Evolutionary conservation across 1,140 invertebrate species (phyloP).

Genomic region (Solenopsis invicta): DNA sequence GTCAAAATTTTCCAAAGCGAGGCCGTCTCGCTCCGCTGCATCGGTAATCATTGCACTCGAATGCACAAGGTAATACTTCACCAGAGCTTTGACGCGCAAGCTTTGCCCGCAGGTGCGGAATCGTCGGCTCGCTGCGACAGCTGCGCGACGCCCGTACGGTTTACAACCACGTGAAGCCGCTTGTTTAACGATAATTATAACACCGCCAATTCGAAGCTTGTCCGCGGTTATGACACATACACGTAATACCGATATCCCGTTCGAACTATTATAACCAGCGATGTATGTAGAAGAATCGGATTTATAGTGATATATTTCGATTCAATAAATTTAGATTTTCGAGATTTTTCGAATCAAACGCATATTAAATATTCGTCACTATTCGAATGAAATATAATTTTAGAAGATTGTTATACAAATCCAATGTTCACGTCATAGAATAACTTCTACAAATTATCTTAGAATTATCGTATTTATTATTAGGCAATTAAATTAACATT

Average conservation of each 20-base stretch:
- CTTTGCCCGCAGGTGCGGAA: constrained; percentile 62
- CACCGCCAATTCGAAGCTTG: constrained; percentile 62
- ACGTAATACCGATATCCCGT: constrained; percentile 9
- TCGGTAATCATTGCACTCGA: constrained; percentile 55
- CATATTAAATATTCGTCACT: not conserved
- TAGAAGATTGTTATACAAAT: not conserved
- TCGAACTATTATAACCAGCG: constrained; percentile 7
- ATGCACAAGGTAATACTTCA: constrained; percentile 64
- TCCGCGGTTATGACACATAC: constrained; percentile 33
- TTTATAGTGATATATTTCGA: constrained; percentile 28
- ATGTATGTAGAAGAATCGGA: not conserved
- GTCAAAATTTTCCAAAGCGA: constrained; percentile 63
- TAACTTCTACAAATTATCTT: not conserved
- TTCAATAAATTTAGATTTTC: constrained; percentile 26
- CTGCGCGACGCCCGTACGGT: constrained; percentile 66
- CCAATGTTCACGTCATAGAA: not conserved
- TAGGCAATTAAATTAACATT: not conserved
- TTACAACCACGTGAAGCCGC: constrained; percentile 68
- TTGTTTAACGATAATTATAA: constrained; percentile 75
- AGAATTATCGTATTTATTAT: not conserved
- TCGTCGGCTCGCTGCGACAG: constrained; percentile 70
- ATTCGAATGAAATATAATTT: not conserved
- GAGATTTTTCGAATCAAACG: not conserved
- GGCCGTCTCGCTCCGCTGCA: constrained; percentile 46
- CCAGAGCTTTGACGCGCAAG: constrained; percentile 52